These are phyloP conservation scores for Chaetodon trifascialis DNA, from an alignment of 2,113 vertebrate species.

Conservation along the genomic window DNA sequence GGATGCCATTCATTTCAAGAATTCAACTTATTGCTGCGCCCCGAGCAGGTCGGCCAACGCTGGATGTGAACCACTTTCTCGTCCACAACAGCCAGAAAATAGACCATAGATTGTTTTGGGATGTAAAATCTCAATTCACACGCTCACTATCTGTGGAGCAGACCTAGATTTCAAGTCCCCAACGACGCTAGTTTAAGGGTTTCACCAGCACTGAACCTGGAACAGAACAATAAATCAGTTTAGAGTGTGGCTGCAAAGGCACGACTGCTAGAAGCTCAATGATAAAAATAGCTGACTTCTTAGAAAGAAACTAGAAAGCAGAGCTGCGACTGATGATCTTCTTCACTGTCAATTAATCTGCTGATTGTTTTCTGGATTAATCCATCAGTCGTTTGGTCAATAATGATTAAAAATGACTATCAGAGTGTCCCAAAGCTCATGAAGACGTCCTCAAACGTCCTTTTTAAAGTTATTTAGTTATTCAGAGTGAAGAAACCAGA, in stretches of 20 bases:
- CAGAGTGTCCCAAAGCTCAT: no score
- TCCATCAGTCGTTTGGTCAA: no score
- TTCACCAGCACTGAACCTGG: background rate
- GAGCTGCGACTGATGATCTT: no score
- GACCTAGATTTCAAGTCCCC: constrained; percentile 19
- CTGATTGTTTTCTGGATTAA: no score
- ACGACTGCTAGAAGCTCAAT: no score
- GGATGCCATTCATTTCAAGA: constrained; percentile 64
- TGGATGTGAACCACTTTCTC: constrained; percentile 8
- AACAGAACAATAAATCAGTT: background rate
- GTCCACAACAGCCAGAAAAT: background rate
- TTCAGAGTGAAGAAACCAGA: no score
- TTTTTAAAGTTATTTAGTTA: no score
- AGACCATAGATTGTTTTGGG: background rate
- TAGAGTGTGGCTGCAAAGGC: background rate
- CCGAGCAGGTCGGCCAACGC: constrained; percentile 2
- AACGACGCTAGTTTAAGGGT: background rate
- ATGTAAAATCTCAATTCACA: constrained; percentile 5
- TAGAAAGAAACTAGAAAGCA: background rate
- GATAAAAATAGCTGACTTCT: background rate
- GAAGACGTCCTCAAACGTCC: no score
- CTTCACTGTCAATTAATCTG: no score
- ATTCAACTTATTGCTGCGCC: constrained; percentile 52
- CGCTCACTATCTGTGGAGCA: background rate
- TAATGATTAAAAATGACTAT: no score